A percentile compares a stretch with the other conserved stretches of the same genome.
phyloP scores from a whole-genome alignment of 1,140 invertebrate species.

The Trichomalopsis sarcophagae region DNA sequence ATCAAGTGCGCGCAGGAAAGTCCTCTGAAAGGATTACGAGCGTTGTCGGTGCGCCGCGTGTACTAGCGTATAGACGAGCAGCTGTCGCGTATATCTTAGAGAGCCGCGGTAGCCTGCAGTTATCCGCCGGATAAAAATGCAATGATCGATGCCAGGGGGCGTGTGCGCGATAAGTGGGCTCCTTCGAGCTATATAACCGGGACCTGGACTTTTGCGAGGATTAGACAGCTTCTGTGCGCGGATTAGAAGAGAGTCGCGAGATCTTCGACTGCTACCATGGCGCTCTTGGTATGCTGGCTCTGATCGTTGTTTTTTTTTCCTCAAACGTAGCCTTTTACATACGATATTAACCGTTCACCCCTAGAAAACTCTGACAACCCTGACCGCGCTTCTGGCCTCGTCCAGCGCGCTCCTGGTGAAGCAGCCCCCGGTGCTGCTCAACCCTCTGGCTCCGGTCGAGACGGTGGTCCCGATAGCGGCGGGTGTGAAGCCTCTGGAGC shows the following conservation, averaged over 20 bases:
- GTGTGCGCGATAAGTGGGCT: slow-evolving; percentile 28
- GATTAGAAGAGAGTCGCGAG: background rate
- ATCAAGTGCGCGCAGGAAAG: background rate
- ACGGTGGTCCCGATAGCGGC: background rate
- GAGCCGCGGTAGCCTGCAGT: background rate
- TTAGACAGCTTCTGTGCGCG: slow-evolving; percentile 23
- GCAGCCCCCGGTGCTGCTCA: background rate
- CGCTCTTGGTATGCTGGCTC: slow-evolving; percentile 9
- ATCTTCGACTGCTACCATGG: slow-evolving; percentile 13
- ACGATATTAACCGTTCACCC: background rate
- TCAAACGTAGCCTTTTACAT: too few relatives aligned
- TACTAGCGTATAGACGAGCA: background rate
- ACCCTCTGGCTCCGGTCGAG: background rate
- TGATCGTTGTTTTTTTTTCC: background rate
- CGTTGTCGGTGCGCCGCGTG: background rate
- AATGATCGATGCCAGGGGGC: slow-evolving; percentile 41
- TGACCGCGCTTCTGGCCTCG: background rate
- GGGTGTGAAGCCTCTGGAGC: background rate
- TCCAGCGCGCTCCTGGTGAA: slow-evolving; percentile 20
- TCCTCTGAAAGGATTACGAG: slow-evolving; percentile 2
- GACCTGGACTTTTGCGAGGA: background rate
- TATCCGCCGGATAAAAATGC: slow-evolving; percentile 31
- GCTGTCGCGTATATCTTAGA: slow-evolving; percentile 22
- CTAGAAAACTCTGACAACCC: background rate
- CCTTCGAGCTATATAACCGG: slow-evolving; percentile 38